Evolutionary conservation across 2,888 invertebrate species (phyloP).

Genomic region (Atrina japonica): DNA sequence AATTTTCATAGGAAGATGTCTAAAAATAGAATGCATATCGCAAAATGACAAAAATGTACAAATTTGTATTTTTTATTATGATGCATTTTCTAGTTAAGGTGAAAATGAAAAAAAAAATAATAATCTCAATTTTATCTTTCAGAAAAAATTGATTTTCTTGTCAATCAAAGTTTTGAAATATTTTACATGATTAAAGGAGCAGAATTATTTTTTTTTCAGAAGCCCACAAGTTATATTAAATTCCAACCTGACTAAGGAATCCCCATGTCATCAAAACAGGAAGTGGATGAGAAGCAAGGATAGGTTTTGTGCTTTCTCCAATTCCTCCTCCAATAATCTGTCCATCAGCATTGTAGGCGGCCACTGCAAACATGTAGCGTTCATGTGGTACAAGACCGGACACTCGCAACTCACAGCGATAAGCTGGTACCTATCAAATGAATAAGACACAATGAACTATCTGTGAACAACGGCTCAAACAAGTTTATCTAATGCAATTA

Average conservation of each 20-base stretch:
- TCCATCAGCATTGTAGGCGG: slow-evolving; percentile 79
- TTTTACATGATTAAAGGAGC: no score
- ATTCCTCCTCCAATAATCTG: slow-evolving; percentile 78
- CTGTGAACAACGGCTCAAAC: no score
- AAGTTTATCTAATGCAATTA: no score
- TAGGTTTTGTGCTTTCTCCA: slow-evolving; percentile 77
- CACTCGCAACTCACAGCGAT: slow-evolving; percentile 72
- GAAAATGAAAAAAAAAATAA: no score
- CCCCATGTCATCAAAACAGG: slow-evolving; percentile 79
- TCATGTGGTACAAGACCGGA: slow-evolving; percentile 74
- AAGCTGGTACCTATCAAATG: slow-evolving; percentile 73
- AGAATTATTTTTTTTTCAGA: no score
- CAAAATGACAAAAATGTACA: background rate
- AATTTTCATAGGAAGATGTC: no score
- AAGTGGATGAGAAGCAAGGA: slow-evolving; percentile 78
- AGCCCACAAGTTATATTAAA: no score
- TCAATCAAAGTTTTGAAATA: no score
- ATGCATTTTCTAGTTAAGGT: background rate
- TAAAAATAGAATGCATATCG: no score
- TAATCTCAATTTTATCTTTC: no score
- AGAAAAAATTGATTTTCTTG: no score
- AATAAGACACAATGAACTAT: no score
- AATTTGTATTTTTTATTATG: background rate
- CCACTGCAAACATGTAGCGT: slow-evolving; percentile 79
- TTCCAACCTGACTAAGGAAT: slow-evolving; percentile 75